Conservation (phyloP, 2,113 vertebrate species). For the Orthonyx spaldingii region DNA sequence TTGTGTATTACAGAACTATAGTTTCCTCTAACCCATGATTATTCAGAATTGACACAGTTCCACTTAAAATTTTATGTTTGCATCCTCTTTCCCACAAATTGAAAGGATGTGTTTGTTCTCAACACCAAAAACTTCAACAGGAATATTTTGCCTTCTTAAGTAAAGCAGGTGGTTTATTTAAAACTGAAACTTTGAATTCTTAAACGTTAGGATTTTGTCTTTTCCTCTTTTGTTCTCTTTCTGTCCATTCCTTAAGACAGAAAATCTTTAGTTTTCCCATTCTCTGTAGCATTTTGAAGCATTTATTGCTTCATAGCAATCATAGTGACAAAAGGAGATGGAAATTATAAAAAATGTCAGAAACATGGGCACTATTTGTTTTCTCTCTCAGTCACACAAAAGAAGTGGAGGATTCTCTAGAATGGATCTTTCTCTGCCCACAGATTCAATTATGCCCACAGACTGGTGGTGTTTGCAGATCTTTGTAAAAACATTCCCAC, state of each 20-base stretch:
- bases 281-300: not conserved
- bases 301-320: not conserved
- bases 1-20: not conserved
- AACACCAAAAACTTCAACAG: not conserved
- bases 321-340: not conserved
- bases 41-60: not conserved
- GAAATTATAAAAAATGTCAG: not conserved
- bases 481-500: not conserved
- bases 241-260: not conserved
- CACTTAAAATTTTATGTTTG: not conserved
- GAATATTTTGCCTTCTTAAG: not conserved
- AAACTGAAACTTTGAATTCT: not conserved
- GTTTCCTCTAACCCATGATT: not conserved
- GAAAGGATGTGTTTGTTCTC: not conserved
- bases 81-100: not conserved
- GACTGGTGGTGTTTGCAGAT: not conserved
- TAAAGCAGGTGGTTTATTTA: not conserved
- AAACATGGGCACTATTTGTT: not conserved
- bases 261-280: not conserved
- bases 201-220: not conserved
- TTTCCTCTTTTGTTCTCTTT: not conserved
- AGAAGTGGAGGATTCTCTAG: not conserved
- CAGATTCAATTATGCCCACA: not conserved
- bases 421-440: not conserved
- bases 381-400: not conserved